Conservation (phyloP, 2,797 vertebrate genomes). For the Cercopithecus petaurista region DNA sequence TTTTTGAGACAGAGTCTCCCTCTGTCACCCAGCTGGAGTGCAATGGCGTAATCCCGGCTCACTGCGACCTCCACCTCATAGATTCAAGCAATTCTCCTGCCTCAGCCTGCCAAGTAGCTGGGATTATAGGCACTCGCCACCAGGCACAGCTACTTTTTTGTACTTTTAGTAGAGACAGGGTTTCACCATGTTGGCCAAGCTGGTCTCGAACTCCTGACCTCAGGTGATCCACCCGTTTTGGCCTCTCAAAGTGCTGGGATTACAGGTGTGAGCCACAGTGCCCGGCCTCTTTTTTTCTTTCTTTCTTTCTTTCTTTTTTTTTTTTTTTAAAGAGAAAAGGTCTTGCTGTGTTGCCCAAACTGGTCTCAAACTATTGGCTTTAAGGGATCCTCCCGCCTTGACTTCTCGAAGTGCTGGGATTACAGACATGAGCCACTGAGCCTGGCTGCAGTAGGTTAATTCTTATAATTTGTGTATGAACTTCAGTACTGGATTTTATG, state of each 20-base stretch:
- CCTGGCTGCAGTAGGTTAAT: background rate
- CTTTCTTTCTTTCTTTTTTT: rapidly evolving
- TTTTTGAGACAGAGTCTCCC: background rate
- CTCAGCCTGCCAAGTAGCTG: background rate
- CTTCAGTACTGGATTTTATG: background rate
- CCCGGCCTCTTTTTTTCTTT: too few relatives aligned
- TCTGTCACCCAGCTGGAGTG: background rate
- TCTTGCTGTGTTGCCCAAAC: background rate
- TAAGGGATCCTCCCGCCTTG: background rate
- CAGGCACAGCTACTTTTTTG: background rate
- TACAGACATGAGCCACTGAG: background rate
- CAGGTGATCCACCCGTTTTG: background rate
- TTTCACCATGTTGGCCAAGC: background rate
- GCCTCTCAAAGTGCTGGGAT: background rate
- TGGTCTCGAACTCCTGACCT: background rate
- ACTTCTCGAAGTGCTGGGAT: background rate
- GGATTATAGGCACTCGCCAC: background rate
- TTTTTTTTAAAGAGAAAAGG: background rate
- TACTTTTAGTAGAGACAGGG: background rate
- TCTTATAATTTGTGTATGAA: background rate
- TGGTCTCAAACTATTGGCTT: background rate
- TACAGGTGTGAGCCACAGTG: background rate
- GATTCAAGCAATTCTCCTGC: background rate
- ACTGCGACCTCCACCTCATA: background rate
- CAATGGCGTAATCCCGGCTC: background rate